Base-by-base conservation (phyloP, 2,113 vertebrate species). In the Regulus satrapa region DNA sequence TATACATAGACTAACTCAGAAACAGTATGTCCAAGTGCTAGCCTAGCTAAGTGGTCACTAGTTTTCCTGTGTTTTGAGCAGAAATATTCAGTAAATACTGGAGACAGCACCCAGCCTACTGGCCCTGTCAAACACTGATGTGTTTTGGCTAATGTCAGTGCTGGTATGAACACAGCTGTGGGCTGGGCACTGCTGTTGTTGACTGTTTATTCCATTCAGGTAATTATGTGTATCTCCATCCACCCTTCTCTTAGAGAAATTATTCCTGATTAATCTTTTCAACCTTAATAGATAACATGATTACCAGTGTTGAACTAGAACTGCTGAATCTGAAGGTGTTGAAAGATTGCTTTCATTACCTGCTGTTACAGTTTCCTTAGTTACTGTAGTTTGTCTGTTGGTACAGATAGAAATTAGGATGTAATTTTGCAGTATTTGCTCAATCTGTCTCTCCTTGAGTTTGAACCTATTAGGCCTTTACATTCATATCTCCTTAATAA, bases 321-420 rank as follows among this genome's bases (percentile, higher is more conserved):
- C 74, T 87, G 36, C 58, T 87, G 74, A 88, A 83, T 72, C 45
- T 89, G 84, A 91, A 85, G 58, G 36, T 91, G 73, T 28, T 95
- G 93, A 96, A 78, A 80, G 78, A 93, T 89, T 71, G 51, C 46
- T 76, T 96, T 95, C 94, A 96, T 95, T 96, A 85, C 49, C 45
- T 79, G 54, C 51, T 88, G 40, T 62, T 93, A 80, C 41, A 79
- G 46, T 85, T 89, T 93, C 61, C 59, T 85, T 80, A 76, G 59
- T 85, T 80, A 68, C 54, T 73, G 18, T 71, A 59, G 85, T 95
- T 93, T 93, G 59, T 86, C 68, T 86, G 17, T 56, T 88, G 41
- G 49, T 92, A 67, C 51, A 88, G 89, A 67, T 34, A 46, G 69
- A 95, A 90, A 96, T 88, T 71, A 58, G 86, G 59, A 63, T 87